Base-by-base conservation (phyloP, 2,888 invertebrate species). In the Drosophila paranaensis region DNA sequence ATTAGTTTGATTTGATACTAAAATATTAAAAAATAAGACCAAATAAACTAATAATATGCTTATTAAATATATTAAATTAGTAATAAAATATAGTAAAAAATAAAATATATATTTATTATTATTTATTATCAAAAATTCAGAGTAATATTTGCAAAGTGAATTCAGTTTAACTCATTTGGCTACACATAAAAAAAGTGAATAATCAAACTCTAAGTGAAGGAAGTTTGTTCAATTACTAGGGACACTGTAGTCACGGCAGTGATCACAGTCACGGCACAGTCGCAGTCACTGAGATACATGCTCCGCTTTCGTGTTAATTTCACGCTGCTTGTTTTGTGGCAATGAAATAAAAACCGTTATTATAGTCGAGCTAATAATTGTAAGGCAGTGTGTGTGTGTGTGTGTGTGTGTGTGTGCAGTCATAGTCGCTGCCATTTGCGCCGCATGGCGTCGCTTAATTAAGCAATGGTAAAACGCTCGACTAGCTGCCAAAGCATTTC, bases 371-470 rank as follows among this genome's bases (percentile, higher is more conserved):
- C 80, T 78, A 80, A 81, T 78, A 81, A 80, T 69, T 75, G 66
- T 72, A 56, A 62, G 68, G 80, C 74, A 71, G n/a, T 20, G 20
- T 46, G 20, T 46, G n/a, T 11, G 64, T 43, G 25, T 57, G 40
- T 56, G 48, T 45, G 35, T 58, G 30, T 57, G 43, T 54, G 50
- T 55, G 39, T 56, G 60, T 50, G 66, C 60, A 70, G 43, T 60
- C 67, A 74, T 71, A 60, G 63, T 77, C 60, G 46, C 67, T 60
- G 74, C 77, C 71, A 74, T 76, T 65, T 67, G 51, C 82, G 45
- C 85, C 63, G 71, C 77, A 82, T 80, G 85, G 71, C 60, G 60
- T 72, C 80, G 75, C 75, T 82, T 82, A 84, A 82, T 82, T 82
- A 84, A 78, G 82, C 78, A 82, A 78, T 67, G 69, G 64, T 35